Base-by-base conservation (phyloP, 2,113 vertebrate species). In the Astur gentilis region DNA sequence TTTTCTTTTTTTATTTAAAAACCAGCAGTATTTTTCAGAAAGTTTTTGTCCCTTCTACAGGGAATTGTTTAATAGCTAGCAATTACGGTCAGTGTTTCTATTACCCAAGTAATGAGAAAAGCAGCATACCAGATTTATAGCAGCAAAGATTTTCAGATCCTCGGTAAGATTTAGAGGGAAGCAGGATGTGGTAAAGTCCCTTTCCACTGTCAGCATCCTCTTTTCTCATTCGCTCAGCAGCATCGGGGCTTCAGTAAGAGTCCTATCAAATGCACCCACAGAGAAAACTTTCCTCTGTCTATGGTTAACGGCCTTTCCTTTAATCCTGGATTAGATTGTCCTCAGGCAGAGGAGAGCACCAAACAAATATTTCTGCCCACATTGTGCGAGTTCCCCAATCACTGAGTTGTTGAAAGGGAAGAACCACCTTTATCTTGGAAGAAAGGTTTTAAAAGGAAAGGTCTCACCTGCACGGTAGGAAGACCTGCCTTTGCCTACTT, bases 211-310 rank as follows among this genome's bases (percentile, higher is more conserved):
- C 52, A 83, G 34, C 49, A 72, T 64, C 7, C 49, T 76, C 45
- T 76, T 32, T 86, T 76, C 49, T 80, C 62, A 32, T 95, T 60
- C 69, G 11, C 20, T 77, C 7, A 45, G 60, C 49, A 47, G 20
- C 6, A 3, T 3, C 38, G 45, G 20, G 29, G 18, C 32, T 72
- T 73, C 44, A 69, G 23, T 0, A 0, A 89, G 26, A 49, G 11
- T 42, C 25, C 26, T 50, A 15, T 13, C 34, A 79, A 71, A 79
- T 11, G 10, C 23, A 77, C 4, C 34, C 22, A 16, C 2, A 79
- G 36, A 25, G 21, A 80, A 81, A 91, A 61, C 4, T 21, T 80
- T 25, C 19, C n/a, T 57, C 60, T 57, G 9, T n/a, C 26, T 36
- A 1, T 25, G 23, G n/a, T 40, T 76, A 67, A 50, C 47, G 23